Percentiles rank a stretch among this genome's conserved stretches.
These are phyloP conservation scores for Hedya salicella DNA, from an alignment of 2,888 invertebrate species.

Conservation along the genomic window DNA sequence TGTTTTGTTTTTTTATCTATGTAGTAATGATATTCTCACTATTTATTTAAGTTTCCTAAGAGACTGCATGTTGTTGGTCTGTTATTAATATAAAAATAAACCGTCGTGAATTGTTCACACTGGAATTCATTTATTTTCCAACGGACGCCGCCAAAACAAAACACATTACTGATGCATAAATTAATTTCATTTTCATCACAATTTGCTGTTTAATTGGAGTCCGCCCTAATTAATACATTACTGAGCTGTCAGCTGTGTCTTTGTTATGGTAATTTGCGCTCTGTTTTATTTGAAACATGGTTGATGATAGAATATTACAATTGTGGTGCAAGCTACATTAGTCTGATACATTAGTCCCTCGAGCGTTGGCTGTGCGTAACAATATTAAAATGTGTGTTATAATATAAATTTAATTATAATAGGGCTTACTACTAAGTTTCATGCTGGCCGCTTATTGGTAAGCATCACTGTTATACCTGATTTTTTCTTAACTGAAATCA, in stretches of 20 bases:
- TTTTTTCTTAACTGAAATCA: too few relatives aligned
- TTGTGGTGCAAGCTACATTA: slow-evolving; percentile 15
- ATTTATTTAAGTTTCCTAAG: too few relatives aligned
- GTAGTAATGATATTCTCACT: too few relatives aligned
- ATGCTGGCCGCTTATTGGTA: too few relatives aligned
- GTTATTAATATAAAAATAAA: background rate
- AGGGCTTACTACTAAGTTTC: too few relatives aligned
- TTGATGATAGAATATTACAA: background rate
- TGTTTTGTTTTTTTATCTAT: too few relatives aligned
- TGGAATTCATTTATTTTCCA: background rate
- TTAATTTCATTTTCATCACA: slow-evolving; percentile 40
- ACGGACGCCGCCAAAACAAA: slow-evolving; percentile 17
- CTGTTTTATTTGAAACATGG: slow-evolving; percentile 10
- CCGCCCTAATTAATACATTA: slow-evolving; percentile 39
- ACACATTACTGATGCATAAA: slow-evolving; percentile 27
- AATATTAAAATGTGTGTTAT: slow-evolving; percentile 13
- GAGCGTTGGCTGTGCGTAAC: slow-evolving; percentile 16
- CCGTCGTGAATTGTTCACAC: too few relatives aligned
- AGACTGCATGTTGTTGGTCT: background rate
- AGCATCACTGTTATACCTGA: too few relatives aligned
- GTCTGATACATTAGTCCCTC: slow-evolving; percentile 19
- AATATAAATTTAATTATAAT: slow-evolving; percentile 3
- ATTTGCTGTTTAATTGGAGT: slow-evolving; percentile 37
- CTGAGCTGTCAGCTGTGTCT: slow-evolving; percentile 11
- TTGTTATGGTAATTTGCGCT: slow-evolving; percentile 36